Percentiles rank a stretch among this genome's conserved stretches.
phyloP scores from a whole-genome alignment of 35 echinoderm and acorn worm genomes.

The Apostichopus parvimensis region DNA sequence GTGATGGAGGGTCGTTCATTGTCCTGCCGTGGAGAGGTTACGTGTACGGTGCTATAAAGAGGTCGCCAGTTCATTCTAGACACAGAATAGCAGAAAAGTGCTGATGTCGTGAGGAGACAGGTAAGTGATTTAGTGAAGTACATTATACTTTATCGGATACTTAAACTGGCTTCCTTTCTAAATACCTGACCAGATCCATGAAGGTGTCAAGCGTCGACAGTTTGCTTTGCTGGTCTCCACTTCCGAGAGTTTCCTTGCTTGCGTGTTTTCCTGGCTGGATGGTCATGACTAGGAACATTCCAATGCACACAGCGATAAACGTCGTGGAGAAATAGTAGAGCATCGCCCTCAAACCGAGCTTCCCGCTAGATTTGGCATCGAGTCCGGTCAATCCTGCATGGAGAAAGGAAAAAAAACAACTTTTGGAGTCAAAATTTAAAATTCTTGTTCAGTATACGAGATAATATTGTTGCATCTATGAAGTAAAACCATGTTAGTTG shows the following conservation, averaged over 20 bases:
- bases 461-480: no score
- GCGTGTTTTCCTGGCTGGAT: conserved; percentile 79
- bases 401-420: background rate
- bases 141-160: no score
- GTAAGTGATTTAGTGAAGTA: no score
- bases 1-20: no score
- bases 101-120: no score
- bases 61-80: no score
- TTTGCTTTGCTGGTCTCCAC: conserved; percentile 44
- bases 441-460: no score
- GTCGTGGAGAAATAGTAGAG: conserved; percentile 89
- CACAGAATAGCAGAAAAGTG: no score
- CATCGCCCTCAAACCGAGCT: conserved; percentile 75
- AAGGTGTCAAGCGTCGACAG: conserved; percentile 84
- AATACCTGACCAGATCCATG: conserved; percentile 86
- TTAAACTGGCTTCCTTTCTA: background rate
- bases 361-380: conserved; percentile 84
- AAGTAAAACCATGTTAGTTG: no score
- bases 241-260: conserved; percentile 59
- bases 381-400: conserved; percentile 70
- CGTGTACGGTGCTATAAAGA: no score
- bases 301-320: conserved; percentile 87
- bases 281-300: conserved; percentile 82
- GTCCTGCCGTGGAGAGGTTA: no score
- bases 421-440: no score